Base-by-base conservation (phyloP, 2,888 invertebrate genomes). In the Hedychridium roseum region DNA sequence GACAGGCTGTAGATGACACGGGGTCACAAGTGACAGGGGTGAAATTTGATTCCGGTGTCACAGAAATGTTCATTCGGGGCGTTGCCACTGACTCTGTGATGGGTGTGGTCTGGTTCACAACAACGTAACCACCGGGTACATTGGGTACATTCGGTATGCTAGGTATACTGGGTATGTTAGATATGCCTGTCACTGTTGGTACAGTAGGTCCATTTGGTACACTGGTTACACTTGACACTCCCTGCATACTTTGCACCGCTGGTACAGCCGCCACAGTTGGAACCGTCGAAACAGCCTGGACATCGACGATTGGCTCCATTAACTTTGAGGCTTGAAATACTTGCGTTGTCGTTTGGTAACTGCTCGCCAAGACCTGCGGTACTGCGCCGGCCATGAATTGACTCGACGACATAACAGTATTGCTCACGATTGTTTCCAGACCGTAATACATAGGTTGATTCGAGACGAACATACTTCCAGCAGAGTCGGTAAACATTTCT, bases 331-430 rank as follows among this genome's bases (percentile, higher is more conserved):
- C 91, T 82, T 92, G 91, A 78, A 90, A 90, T 23, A 91, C 90
- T 81, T 89, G 89, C 0, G 92, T 92, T 1, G 89, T 89, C 1
- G 92, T 92, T 12, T 92, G 90, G 73, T 91, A 92, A 72, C 91
- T 91, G 67, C 91, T 91, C 43, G 91, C 89, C 20, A 91, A 81
- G 2, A 91, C 88, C 32, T 91, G 91, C 52, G 89, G 90, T 82
- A 91, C 88, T 3, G 90, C 87, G 1, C 90, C 89, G 2, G 91
- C 88, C 11, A 92, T 87, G 71, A 91, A 91, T 71, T 92, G 92
- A 71, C 91, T 91, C 15, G 91, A 91, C n/a, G 90, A 90, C 91
- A 92, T 91, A 0, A 92, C 91, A 2, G 92, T 92, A 69, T 92
- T 92, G 76, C 91, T 91, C 2, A 92, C 92, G 43, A 92, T 91